Conservation (phyloP, 2,113 vertebrate species). For the Mormyrus lacerda region DNA sequence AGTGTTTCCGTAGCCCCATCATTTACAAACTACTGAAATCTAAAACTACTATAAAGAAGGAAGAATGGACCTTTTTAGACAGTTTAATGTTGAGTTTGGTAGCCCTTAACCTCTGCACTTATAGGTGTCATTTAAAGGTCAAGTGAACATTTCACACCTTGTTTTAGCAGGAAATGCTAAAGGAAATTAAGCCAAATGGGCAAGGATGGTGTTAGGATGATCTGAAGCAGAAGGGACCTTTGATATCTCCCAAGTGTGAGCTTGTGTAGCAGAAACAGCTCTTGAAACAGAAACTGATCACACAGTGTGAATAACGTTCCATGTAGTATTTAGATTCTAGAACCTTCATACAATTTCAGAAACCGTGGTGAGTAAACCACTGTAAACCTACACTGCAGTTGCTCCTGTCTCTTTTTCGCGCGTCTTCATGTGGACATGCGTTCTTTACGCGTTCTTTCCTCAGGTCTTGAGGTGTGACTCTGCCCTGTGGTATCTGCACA, state of each 20-base stretch:
- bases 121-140: background rate
- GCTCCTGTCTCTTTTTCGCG: background rate
- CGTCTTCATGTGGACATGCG: background rate
- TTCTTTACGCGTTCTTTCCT: background rate
- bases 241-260: background rate
- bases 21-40: conserved; percentile 2
- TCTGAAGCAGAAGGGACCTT: background rate
- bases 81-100: background rate
- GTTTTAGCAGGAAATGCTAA: background rate
- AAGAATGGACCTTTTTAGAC: background rate
- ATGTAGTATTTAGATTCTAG: background rate
- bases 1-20: background rate
- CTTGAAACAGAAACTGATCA: background rate
- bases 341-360: background rate
- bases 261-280: background rate
- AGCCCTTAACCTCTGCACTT: background rate
- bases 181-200: background rate
- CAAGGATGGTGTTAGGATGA: background rate
- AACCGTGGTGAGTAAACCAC: background rate
- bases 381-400: background rate
- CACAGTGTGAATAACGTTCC: background rate
- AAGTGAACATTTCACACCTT: background rate
- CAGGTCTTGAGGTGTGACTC: background rate
- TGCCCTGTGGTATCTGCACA: background rate
- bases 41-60: background rate